Percentiles rank a stretch among this genome's conserved stretches.
Conservation (phyloP, 2,113 vertebrate species). For the Alces alces region DNA sequence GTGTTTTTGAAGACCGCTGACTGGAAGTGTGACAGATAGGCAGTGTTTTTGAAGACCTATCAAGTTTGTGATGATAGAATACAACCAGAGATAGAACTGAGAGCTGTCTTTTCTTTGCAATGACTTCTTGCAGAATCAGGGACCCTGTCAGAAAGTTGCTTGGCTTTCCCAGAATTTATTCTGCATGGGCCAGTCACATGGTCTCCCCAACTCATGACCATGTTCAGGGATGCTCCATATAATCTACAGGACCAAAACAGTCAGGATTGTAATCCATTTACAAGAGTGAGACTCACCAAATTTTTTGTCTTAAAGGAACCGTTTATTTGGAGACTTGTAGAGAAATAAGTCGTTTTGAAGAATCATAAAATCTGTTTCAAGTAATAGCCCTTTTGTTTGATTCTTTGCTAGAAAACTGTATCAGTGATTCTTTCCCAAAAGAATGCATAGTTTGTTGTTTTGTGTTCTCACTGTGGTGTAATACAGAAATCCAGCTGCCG, state of each 20-base stretch:
- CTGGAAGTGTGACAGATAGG: neutral
- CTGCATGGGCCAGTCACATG: neutral
- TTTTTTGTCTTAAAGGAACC: neutral
- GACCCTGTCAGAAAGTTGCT: neutral
- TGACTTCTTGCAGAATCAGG: neutral
- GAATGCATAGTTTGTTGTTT: neutral
- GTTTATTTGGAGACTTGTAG: neutral
- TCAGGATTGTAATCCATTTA: neutral
- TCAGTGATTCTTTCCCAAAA: neutral
- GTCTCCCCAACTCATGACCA: neutral
- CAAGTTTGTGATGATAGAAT: neutral
- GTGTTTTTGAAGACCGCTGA: neutral
- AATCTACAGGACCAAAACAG: neutral
- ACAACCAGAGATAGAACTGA: neutral
- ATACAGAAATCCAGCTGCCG: neutral
- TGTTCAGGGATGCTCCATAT: neutral
- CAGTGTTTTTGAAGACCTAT: neutral
- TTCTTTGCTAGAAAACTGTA: neutral
- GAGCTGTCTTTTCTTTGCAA: neutral
- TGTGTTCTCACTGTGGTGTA: neutral
- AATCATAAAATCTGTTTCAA: neutral
- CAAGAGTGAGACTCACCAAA: neutral
- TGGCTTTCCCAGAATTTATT: neutral
- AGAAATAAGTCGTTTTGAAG: slow-evolving; percentile 1
- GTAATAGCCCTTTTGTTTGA: neutral